Base-by-base conservation (phyloP, 64 coral and sea anemone genomes). In the Porites australiensis region DNA sequence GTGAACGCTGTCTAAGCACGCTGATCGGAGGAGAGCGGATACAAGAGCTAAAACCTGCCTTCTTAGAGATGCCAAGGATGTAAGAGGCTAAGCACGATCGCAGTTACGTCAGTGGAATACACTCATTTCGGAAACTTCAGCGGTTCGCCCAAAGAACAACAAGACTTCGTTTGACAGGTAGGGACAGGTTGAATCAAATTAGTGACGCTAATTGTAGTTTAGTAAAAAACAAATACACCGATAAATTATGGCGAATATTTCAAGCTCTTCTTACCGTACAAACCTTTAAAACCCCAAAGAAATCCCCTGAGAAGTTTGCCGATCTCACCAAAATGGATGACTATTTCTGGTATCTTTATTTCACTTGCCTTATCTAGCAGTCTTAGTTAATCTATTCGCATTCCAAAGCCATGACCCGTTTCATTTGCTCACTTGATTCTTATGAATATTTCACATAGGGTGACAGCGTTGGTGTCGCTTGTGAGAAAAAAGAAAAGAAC, bases 101-200 rank as follows among this genome's bases (percentile, higher is more conserved):
- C 44, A 83, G 81, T 83, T 83, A 83, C 81, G 81, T 83, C 81
- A 83, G 81, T 83, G 37, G 5, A 83, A 66, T 64, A 82, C 60
- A 5, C 79, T 37, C 15, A 62, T 82, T 60, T 64, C 58, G 21
- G 49, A 67, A 68, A 83, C 62, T 48, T 21, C 81, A 13, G 46
- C 46, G 81, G 46, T 67, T 68, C 51, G 59, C 61, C 21, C 81
- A 68, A 83, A 83, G 81, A 83, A 83, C 61, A 67, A 83, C 81
- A 83, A 18, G 81, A 64, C 45, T 83, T 60, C 61, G 49, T 55
- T 44, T 48, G n/a, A 21, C 81, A 83, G 81, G 81, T 83, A 48
- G 50, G 45, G 18, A 21, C 81, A 83, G 81, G 81, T 83, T 67
- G 45, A 50, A 50, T 51, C 6, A 83, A 83, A 67, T 50, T 59